Conservation (phyloP, 2,888 invertebrate genomes). For the Drosophila colorata region DNA sequence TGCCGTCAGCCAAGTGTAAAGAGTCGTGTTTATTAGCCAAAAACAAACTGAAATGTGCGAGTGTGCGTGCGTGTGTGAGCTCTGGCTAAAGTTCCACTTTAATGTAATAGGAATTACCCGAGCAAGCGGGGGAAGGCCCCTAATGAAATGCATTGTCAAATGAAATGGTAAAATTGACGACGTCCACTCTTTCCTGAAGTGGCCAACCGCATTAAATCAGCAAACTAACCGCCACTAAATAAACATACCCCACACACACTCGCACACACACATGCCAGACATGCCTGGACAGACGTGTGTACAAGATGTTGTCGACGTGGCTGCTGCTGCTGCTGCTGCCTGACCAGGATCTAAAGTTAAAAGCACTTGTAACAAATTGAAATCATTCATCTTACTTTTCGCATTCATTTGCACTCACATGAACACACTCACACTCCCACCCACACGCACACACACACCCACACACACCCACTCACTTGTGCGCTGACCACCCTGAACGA, state of each 20-base stretch:
- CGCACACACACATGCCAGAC: conserved; percentile 5
- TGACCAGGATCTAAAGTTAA: conserved; percentile 72
- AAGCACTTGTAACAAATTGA: conserved; percentile 82
- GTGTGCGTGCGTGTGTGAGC: conserved; percentile 12
- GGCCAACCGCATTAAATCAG: conserved; percentile 77
- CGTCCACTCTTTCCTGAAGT: conserved; percentile 76
- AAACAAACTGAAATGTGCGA: conserved; percentile 54
- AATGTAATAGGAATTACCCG: conserved; percentile 68
- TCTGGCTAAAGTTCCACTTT: conserved; percentile 56
- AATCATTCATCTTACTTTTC: conserved; percentile 81
- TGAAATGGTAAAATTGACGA: conserved; percentile 82
- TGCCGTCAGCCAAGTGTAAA: conserved; percentile 73
- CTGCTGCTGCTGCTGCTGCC: conserved; percentile 36
- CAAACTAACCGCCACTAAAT: conserved; percentile 79
- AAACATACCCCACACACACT: conserved; percentile 36
- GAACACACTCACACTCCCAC: conserved; percentile 9
- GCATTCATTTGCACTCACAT: conserved; percentile 70
- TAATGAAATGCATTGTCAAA: conserved; percentile 82
- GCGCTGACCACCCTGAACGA: conserved; percentile 1
- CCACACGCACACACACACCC: conserved; percentile 23
- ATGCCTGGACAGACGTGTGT: conserved; percentile 3
- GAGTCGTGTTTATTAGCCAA: conserved; percentile 73
- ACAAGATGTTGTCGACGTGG: conserved; percentile 43
- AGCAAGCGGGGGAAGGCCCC: conserved; percentile 41
- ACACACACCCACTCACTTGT: not conserved